Base-by-base conservation (phyloP, 2,888 invertebrate genomes). In the Melinaea menophilus region DNA sequence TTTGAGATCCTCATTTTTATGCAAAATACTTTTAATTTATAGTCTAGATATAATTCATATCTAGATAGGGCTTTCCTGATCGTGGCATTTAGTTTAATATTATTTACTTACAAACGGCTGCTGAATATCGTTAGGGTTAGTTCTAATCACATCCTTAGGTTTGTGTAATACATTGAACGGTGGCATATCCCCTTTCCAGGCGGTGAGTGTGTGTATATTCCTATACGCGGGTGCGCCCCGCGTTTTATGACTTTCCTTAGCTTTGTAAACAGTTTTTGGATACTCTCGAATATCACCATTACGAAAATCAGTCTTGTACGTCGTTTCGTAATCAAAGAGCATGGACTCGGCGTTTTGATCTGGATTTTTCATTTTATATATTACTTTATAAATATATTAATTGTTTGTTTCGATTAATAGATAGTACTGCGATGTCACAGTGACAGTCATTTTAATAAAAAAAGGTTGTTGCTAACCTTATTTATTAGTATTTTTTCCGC, bases 101-200 rank as follows among this genome's bases (percentile, higher is more conserved):
- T 9, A 37, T 37, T 5, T 41, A 73, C 74, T 70, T 62, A 74
- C 75, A 60, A 69, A 74, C 37, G 31, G 63, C 63, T 75, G 47
- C 58, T 77, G 79, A n/a, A 74, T 61, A 7, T 66, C 48, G 5
- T 65, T 63, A 2, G 80, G 80, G 59, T 78, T 64, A 0, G 72
- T 74, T 3, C 72, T 70, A 4, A 77, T 35, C 3, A 79, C 73
- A 3, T 73, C 75, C 12, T 78, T 78, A 3, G 70, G 73, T n/a
- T 64, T 73, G 11, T 75, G 69, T 45, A 69, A 73, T 31, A 75
- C 55, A 56, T 72, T 69, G 22, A 79, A 75, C 0, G 77, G 75
- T 0, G 79, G 66, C 11, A 63, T 60, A 0, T 68, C 62, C 2
- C 57, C 63, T n/a, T 69, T 77, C 76, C 76, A 79, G 0, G 73